Evolutionary conservation across 2,888 invertebrate genomes (phyloP).

Genomic region (Griposia aprilina): DNA sequence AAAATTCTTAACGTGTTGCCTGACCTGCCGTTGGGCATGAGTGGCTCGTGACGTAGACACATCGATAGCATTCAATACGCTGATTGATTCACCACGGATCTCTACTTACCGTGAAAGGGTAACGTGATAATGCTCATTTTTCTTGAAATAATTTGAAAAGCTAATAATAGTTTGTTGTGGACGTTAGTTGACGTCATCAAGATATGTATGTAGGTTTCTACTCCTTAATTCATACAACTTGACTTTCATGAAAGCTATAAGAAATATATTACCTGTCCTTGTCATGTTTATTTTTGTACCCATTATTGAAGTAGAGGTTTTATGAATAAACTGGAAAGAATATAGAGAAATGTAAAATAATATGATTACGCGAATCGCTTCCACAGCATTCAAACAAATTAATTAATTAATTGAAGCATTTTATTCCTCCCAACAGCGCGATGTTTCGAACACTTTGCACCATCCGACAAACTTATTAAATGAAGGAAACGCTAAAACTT

Average conservation of each 20-base stretch:
- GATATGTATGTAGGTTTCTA: background rate
- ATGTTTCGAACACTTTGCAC: conserved; percentile 57
- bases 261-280: too few relatives aligned
- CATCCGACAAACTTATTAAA: conserved; percentile 62
- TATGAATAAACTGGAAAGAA: conserved; percentile 4
- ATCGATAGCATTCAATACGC: conserved; percentile 57
- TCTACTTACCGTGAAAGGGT: conserved; percentile 53
- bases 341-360: conserved; percentile 20
- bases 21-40: conserved; percentile 60
- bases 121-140: conserved; percentile 39
- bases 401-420: conserved; percentile 57
- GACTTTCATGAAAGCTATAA: background rate
- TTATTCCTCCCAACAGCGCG: conserved; percentile 46
- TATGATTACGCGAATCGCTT: conserved; percentile 27
- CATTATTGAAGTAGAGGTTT: background rate
- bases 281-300: background rate
- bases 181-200: background rate
- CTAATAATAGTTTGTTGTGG: conserved; percentile 9
- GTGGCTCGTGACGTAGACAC: conserved; percentile 57
- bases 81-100: conserved; percentile 57
- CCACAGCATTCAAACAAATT: conserved; percentile 50
- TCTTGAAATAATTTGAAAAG: conserved; percentile 9
- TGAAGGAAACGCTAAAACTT: conserved; percentile 56
- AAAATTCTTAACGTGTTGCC: conserved; percentile 61
- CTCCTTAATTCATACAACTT: background rate